A percentile compares a stretch with the other conserved stretches of the same genome.
These are phyloP conservation scores for Hirtodrosophila trivittata DNA, from an alignment of 2,888 invertebrate genomes.

Conservation along the genomic window DNA sequence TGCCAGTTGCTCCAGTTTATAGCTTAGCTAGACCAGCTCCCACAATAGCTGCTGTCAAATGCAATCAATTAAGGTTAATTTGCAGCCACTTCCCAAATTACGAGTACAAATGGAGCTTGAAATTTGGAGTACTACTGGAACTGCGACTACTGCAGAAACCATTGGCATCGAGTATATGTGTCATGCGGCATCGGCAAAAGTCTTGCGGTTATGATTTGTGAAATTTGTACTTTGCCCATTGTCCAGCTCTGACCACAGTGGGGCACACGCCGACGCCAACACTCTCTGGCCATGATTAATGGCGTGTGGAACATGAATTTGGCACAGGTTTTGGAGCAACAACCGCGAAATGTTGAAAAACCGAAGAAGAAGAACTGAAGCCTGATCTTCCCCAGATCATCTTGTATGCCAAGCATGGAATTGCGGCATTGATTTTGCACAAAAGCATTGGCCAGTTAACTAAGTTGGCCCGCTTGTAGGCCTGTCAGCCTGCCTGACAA, in stretches of 20 bases:
- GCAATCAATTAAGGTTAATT: slow-evolving; percentile 79
- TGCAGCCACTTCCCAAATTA: slow-evolving; percentile 76
- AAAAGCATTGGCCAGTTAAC: slow-evolving; percentile 58
- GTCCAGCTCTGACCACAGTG: slow-evolving; percentile 45
- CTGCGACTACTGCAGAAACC: background rate
- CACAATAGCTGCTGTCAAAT: slow-evolving; percentile 71
- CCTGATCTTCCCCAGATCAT: slow-evolving; percentile 43
- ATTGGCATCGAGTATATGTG: slow-evolving; percentile 43
- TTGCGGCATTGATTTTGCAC: slow-evolving; percentile 55
- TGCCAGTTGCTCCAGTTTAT: slow-evolving; percentile 62
- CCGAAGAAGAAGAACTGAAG: background rate
- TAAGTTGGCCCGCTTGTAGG: slow-evolving; percentile 64
- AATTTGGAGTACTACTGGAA: slow-evolving; percentile 1
- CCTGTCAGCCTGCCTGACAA: slow-evolving; percentile 74
- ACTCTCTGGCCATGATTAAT: slow-evolving; percentile 65
- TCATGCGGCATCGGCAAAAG: slow-evolving; percentile 46
- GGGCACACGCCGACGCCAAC: slow-evolving; percentile 50
- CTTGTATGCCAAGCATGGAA: slow-evolving; percentile 50
- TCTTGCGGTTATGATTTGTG: slow-evolving; percentile 71
- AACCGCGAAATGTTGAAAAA: slow-evolving; percentile 5
- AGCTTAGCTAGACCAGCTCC: slow-evolving; percentile 47
- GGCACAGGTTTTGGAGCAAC: slow-evolving; percentile 52
- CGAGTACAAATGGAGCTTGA: slow-evolving; percentile 46
- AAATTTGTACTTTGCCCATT: slow-evolving; percentile 48
- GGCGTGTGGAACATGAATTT: slow-evolving; percentile 64